Conservation (phyloP, 2,888 invertebrate species). For the Chouioia cunea region DNA sequence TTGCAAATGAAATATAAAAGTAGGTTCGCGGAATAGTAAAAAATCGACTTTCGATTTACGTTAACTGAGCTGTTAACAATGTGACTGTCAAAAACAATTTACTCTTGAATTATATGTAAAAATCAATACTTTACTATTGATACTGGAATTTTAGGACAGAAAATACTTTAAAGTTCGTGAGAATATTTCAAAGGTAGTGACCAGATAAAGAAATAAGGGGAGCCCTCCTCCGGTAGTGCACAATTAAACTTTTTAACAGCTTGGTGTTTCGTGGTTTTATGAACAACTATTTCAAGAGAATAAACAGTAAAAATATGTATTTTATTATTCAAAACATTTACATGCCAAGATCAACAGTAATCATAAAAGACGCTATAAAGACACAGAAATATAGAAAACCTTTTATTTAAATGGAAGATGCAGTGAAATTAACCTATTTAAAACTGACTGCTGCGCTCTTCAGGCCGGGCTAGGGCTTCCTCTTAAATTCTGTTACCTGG, state of each 20-base stretch:
- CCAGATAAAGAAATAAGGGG: slow-evolving; percentile 49
- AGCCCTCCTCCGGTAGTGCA: slow-evolving; percentile 57
- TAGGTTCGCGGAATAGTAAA: too few relatives aligned
- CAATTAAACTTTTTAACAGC: slow-evolving; percentile 36
- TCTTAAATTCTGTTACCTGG: slow-evolving; percentile 45
- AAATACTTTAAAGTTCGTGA: too few relatives aligned
- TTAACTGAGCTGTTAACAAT: too few relatives aligned
- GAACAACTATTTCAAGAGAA: slow-evolving; percentile 26
- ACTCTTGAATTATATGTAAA: slow-evolving; percentile 13
- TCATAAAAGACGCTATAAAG: background rate
- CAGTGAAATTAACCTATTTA: slow-evolving; percentile 2
- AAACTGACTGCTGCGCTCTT: slow-evolving; percentile 55
- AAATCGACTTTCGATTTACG: too few relatives aligned
- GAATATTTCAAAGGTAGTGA: slow-evolving; percentile 10
- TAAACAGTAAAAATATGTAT: slow-evolving; percentile 17
- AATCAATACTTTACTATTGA: slow-evolving; percentile 20
- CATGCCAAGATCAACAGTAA: slow-evolving; percentile 30
- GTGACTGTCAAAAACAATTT: too few relatives aligned
- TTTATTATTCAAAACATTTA: slow-evolving; percentile 17
- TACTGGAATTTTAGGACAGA: too few relatives aligned
- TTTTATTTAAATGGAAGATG: too few relatives aligned
- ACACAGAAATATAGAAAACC: too few relatives aligned
- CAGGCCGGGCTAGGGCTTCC: slow-evolving; percentile 69
- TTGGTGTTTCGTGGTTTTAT: slow-evolving; percentile 28
- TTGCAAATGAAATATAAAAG: too few relatives aligned